Evolutionary conservation across 2,888 invertebrate genomes (phyloP), one percentile per base, ranked within the genome.

Genomic region (Ochropleura plecta): DNA sequence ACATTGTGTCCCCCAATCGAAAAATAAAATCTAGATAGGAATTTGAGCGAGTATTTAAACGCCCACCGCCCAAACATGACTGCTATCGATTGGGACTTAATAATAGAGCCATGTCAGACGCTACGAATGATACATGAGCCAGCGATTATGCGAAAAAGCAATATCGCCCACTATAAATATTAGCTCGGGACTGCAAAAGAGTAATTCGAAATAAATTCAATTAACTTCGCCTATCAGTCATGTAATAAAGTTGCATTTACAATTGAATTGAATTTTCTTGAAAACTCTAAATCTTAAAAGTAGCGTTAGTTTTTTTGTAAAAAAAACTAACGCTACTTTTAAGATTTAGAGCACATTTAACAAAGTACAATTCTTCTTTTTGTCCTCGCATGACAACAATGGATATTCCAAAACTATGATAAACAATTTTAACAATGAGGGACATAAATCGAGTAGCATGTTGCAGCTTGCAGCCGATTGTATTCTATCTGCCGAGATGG

Each of bases 31-130:
- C 73, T 78, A 78, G 73, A 85, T 74, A 69, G 75, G 60, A 81
- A 81, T 77, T 87, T 64, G 65, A 73, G 70, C 68, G 73, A 76
- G 55, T 75, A 83, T 87, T 80, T 77, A 77, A 73, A 73, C 67
- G 75, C 71, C 78, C 76, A 72, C 74, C 51, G 66, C 60, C 65
- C 71, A 77, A 76, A 83, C 73, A 76, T 72, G 72, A 79, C 75
- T 80, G 42, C 77, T 79, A 87, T 87, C 84, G 88, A 87, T 87
- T 83, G 64, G 73, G 62, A 76, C 81, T 78, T 86, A 86, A 86
- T 86, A 86, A 86, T 83, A 86, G 83, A 80, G 73, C 65, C 59
- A 78, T 85, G 69, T 78, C 83, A 87, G 85, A 73, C 57, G 55
- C 79, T 59, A 69, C 76, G 68, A 79, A 78, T 85, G 85, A 82